Evolutionary conservation across 2,797 vertebrate genomes (phyloP), one percentile per base, ranked within the genome.

Genomic region (Stomatorhinus walkeri): DNA sequence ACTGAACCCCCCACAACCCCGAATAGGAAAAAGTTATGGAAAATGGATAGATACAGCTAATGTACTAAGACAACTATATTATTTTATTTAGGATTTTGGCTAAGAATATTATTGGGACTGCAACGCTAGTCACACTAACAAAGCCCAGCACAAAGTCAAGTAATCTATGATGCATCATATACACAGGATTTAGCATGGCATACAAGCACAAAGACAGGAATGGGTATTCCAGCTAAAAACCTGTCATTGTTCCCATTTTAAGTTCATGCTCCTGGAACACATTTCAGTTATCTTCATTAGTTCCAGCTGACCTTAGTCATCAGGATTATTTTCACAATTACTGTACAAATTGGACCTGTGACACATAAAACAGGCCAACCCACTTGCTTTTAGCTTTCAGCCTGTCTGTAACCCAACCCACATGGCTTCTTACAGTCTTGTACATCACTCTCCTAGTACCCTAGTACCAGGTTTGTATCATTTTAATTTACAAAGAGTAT

Each of bases 221-320:
- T 43, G 72, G n/a, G 43, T 40, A 43, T 43, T 83, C 19, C 9
- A 88, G 40, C 12, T 49, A 43, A 89, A 85, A 51, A 68, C 54
- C 32, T 28, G 1, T 46, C 48, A 52, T 79, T 76, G 88, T 89
- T 85, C 7, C 43, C 2, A 22, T 32, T 72, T 14, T 85, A 49
- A 52, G 49, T 46, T n/a, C 28, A 24, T 19, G 32, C 16, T 43
- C 32, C 7, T 89, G 88, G 48, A 89, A 86, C 84, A 87, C 59
- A 87, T 49, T 87, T 87, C 48, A 72, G 22, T 89, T 76, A 40
- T 52, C 46, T 59, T 89, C 10, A 89, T 87, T 79, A 48, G 85
- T 87, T 89, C 85, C 85, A 89, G 49, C 84, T 56, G 89, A 87
- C 85, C 61, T 87, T 87, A 54, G 48, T 72, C 51, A 87, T 89